Percentiles rank a stretch among this genome's conserved stretches.
These are phyloP conservation scores for Ia io DNA, from an alignment of 2,113 vertebrate species.

Conservation along the genomic window DNA sequence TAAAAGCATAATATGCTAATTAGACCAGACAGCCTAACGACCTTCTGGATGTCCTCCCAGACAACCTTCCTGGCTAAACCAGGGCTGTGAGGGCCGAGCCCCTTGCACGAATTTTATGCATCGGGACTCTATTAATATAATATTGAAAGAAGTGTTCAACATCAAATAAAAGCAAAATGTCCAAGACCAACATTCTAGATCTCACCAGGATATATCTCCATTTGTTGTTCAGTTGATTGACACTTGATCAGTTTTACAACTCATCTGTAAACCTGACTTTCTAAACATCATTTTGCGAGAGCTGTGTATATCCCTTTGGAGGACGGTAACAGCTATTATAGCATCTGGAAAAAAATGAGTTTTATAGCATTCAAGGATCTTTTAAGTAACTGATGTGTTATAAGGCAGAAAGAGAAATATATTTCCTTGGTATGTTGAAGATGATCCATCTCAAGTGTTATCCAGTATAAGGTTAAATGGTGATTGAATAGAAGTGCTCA, in stretches of 20 bases:
- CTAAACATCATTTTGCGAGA: background rate
- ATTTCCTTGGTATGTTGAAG: background rate
- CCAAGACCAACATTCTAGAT: background rate
- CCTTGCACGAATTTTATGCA: too few relatives aligned
- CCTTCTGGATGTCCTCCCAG: too few relatives aligned
- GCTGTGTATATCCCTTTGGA: background rate
- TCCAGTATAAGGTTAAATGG: background rate
- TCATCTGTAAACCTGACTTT: background rate
- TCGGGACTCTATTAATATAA: background rate
- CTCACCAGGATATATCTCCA: background rate
- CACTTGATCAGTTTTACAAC: background rate
- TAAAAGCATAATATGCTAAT: too few relatives aligned
- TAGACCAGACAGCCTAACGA: too few relatives aligned
- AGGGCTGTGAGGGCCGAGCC: too few relatives aligned
- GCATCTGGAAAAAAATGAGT: background rate
- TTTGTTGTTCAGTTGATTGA: background rate
- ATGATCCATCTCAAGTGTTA: background rate
- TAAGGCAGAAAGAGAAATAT: background rate
- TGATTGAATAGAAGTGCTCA: background rate
- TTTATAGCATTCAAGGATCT: background rate
- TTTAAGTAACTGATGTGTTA: background rate
- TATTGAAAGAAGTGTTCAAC: background rate
- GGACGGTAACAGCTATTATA: background rate
- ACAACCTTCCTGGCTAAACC: too few relatives aligned
- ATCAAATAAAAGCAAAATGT: background rate